phyloP scores from a whole-genome alignment of 2,797 vertebrate species.

The Gymnodraco acuticeps region DNA sequence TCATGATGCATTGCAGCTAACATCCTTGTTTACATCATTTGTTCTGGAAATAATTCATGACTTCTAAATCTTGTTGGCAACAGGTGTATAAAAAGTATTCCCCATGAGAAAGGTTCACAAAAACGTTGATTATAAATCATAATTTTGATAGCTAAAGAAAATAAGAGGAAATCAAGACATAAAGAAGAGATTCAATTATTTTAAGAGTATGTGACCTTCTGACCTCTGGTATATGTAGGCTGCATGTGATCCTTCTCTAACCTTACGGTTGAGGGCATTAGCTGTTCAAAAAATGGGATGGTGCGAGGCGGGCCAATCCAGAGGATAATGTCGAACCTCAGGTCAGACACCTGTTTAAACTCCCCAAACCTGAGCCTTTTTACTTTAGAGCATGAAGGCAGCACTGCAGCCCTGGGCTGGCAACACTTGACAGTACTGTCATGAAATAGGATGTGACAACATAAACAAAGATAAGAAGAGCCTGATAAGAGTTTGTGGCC shows the following conservation, averaged over 20 bases:
- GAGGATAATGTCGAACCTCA: slow-evolving; percentile 57
- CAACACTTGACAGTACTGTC: slow-evolving; percentile 30
- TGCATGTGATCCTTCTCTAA: slow-evolving; percentile 16
- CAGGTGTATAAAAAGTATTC: background rate
- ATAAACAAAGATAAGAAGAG: slow-evolving; percentile 43
- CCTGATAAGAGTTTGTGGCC: slow-evolving; percentile 29
- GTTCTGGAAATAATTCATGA: slow-evolving; percentile 21
- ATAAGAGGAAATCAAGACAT: background rate
- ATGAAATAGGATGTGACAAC: slow-evolving; percentile 13
- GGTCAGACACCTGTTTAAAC: slow-evolving; percentile 85
- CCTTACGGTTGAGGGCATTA: slow-evolving; percentile 6
- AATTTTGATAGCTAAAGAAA: background rate
- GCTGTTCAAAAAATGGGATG: slow-evolving; percentile 37
- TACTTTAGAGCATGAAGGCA: slow-evolving; percentile 66
- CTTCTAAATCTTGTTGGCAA: background rate
- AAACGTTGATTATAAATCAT: background rate
- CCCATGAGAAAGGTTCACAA: background rate
- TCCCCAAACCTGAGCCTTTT: slow-evolving; percentile 67
- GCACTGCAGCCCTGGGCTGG: slow-evolving; percentile 38
- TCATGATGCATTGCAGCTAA: slow-evolving; percentile 41
- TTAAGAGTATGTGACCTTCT: slow-evolving; percentile 38
- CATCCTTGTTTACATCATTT: slow-evolving; percentile 52
- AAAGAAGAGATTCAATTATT: background rate
- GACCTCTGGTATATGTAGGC: slow-evolving; percentile 33
- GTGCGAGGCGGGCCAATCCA: slow-evolving; percentile 58